Evolutionary conservation across 2,797 vertebrate genomes (phyloP), one percentile per base, ranked within the genome.

Genomic region (Pitangus sulphuratus): DNA sequence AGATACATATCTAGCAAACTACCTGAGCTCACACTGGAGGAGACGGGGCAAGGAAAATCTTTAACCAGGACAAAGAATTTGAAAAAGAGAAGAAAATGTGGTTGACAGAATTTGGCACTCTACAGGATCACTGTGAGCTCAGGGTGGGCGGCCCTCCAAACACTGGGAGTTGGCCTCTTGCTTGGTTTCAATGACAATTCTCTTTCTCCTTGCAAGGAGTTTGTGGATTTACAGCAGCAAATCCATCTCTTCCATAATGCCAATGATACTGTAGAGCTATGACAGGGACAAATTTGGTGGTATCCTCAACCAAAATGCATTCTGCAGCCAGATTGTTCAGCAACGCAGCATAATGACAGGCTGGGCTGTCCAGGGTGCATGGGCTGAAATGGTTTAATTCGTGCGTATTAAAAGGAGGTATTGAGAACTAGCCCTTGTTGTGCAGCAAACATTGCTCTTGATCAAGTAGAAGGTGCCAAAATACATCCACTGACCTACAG

Each of bases 361-460:
- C 33, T 4, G 75, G 82, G 84, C 90, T 89, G 92, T 54, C 89
- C 75, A 57, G 84, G 87, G 75, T 70, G 57, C 82, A 72, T 0
- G 40, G 90, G 79, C 82, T 90, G 74, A 89, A 72, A 89, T 35
- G 65, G 86, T 61, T 94, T 64, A 14, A 88, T 72, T 95, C 18
- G 15, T 61, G 84, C n/a, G 2, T 58, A 76, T 35, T 78, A 87
- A 64, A 77, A 91, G 89, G 93, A 95, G 87, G 87, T 95, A 95
- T 35, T 84, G 77, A 94, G 70, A 96, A 91, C 76, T 93, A 96
- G 93, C 96, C 95, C 94, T 96, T 95, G 78, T 78, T 88, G 66
- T 66, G 56, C 9, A 26, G 81, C 89, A 84, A 89, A 93, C 86
- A 33, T 88, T 84, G 75, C 69, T 95, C 88, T 85, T 74, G 72